These are phyloP conservation scores for Anoplolepis gracilipes DNA, from an alignment of 1,140 invertebrate species.

Conservation along the genomic window DNA sequence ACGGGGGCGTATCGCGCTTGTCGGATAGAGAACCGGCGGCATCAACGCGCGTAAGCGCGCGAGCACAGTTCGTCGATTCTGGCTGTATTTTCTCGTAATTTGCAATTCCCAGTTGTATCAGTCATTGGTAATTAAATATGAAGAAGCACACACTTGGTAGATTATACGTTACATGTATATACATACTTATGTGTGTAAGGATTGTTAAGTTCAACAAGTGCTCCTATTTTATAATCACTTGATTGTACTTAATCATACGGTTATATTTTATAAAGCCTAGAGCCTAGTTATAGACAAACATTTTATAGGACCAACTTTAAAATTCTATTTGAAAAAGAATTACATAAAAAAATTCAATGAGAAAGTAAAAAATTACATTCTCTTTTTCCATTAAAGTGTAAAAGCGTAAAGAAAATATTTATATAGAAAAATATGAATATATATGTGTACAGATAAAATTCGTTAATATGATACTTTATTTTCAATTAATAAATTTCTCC, in stretches of 20 bases:
- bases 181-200: not conserved
- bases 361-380: not conserved
- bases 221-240: constrained; percentile 12
- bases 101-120: constrained; percentile 22
- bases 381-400: not conserved
- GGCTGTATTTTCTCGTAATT: constrained; percentile 19
- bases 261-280: not conserved
- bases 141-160: constrained; percentile 11
- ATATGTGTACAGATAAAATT: constrained; percentile 1
- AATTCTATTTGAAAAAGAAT: not conserved
- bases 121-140: constrained; percentile 48
- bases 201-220: constrained; percentile 26
- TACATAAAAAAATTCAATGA: not conserved
- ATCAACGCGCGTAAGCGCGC: constrained; percentile 13
- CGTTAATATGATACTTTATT: not conserved
- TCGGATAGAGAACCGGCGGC: constrained; percentile 12
- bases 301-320: not conserved
- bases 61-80: constrained; percentile 14
- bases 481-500: constrained; percentile 37
- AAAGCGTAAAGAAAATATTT: not conserved
- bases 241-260: constrained; percentile 4
- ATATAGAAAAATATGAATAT: not conserved
- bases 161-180: not conserved
- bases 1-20: constrained; percentile 60
- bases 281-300: not conserved